Evolutionary conservation across 2,113 vertebrate genomes (phyloP), one percentile per base, ranked within the genome.

Genomic region (Plecturocebus donacophilus): DNA sequence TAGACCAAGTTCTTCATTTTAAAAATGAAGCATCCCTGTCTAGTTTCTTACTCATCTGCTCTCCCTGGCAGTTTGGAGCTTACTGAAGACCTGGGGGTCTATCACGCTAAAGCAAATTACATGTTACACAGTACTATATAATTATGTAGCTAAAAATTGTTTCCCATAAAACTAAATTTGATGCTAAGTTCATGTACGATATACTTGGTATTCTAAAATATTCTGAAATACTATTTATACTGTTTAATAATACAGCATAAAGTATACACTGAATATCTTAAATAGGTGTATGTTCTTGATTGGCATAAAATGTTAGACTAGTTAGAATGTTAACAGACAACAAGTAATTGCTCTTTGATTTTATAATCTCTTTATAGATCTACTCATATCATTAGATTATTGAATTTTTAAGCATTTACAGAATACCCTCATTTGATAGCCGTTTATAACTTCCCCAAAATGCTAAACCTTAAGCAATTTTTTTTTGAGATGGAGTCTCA

Each of bases 181-280:
- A 70, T 90, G n/a, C 16, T 79, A 54, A 61, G 3, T 79, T 95
- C 83, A 92, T 66, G 21, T 8, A 66, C 71, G 40, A 89, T 58
- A 47, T 49, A 77, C 11, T 47, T 94, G 35, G 8, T 35, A 66
- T 84, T 79, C 45, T 71, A 95, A 95, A 94, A 94, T 76, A 85
- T 54, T 49, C 75, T 77, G 27, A 83, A 40, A 54, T 77, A 35
- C 14, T 40, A 81, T 88, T 93, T 84, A 64, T 32, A 86, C 70
- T 89, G 61, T 75, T 73, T 97, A 77, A 19, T 77, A 81, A 66
- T 77, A 89, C 61, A 73, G 23, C n/a, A 56, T 45, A 64, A 89
- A 52, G 8, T 66, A 0, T 49, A 66, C 11, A 64, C 35, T 91
- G 16, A 87, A 71, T 58, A 73, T 66, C 42, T 77, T 54, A 82